Evolutionary conservation across 2,888 invertebrate genomes (phyloP), one percentile per base, ranked within the genome.

Genomic region (Heteropelma amictum): DNA sequence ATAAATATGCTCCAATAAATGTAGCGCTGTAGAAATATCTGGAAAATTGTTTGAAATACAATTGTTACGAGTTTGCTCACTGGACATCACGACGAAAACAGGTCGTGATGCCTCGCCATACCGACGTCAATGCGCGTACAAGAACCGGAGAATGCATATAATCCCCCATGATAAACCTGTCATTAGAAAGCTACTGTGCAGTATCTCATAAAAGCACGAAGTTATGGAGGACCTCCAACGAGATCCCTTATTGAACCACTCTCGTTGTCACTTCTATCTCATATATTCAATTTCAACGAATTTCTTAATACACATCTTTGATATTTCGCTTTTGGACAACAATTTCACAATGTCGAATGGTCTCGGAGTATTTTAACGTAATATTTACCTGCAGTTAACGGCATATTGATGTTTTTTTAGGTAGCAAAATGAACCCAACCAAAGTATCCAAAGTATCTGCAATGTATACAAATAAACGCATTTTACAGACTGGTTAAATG

Each of bases 21-120:
- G 96, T 79, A 97, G 91, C 76, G 97, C 97, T 87, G 95, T 96
- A 35, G 97, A 97, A 87, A 96, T 95, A 91, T 97, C 97, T 89
- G 92, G 14, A 84, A 80, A 78, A 3, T 19, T 19, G 21, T 3
- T n/a, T n/a, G 23, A 21, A 0, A 21, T 12, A 5, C 0, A 12
- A 47, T 23, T 23, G 4, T 7, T 14, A 6, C 5, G n/a, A 47
- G 1, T 17, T 5, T 17, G 7, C 7, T 1, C 10, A 30, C 30
- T 30, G 7, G 30, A 30, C 10, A 30, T 1, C 1, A 30, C 30
- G 1, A 1, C 1, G 6, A 2, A 10, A 8, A 30, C 30, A 10
- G 1, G 30, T 2, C 10, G 1, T 1, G 1, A 8, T 30, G 7
- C 7, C 1, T 30, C 30, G 30, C 10, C 10, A 10, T 10, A 33